These are phyloP conservation scores for Molossus molossus DNA, from an alignment of 2,797 vertebrate species.

Conservation along the genomic window DNA sequence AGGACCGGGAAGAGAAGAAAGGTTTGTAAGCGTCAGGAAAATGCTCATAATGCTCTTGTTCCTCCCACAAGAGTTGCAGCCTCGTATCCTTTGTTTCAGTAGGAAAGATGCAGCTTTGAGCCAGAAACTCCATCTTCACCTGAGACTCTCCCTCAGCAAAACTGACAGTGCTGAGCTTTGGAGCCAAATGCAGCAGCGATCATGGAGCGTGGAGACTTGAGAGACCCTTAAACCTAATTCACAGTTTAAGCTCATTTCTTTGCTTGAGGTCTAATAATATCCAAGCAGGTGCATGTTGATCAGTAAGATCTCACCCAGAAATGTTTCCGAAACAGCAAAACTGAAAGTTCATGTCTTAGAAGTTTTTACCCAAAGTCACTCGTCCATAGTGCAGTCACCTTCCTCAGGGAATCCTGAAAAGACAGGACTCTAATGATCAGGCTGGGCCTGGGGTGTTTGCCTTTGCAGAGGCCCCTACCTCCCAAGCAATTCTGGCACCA, in stretches of 20 bases:
- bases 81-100: neutral
- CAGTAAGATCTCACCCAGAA: conserved; percentile 34
- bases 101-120: neutral
- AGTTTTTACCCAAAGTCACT: conserved; percentile 41
- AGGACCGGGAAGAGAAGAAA: neutral
- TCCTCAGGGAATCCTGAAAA: conserved; percentile 2
- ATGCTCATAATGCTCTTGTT: neutral
- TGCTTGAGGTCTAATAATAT: conserved; percentile 81
- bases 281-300: conserved; percentile 80
- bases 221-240: neutral
- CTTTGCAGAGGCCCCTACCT: neutral
- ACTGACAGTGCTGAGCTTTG: neutral
- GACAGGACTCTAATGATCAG: neutral
- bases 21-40: neutral
- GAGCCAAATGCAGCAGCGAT: neutral
- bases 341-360: conserved; percentile 75
- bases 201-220: neutral
- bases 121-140: neutral
- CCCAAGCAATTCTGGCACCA: neutral
- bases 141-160: neutral
- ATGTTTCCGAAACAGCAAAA: conserved; percentile 81
- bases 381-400: neutral
- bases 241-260: conserved; percentile 36
- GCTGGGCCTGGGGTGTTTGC: neutral
- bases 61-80: neutral